Conservation (phyloP, 2,888 invertebrate genomes). For the Nymphalis c-album region DNA sequence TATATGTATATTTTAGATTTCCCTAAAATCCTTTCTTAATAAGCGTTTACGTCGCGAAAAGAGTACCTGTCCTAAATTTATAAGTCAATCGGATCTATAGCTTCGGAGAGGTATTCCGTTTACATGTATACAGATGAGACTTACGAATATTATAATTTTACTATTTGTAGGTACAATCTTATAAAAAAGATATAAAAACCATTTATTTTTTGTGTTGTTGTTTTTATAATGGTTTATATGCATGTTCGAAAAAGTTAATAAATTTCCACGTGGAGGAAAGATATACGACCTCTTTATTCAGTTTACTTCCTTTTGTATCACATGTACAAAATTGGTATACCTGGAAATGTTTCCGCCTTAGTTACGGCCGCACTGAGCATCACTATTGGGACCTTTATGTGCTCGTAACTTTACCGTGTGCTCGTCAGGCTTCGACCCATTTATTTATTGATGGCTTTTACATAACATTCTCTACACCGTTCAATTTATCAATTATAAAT, state of each 20-base stretch:
- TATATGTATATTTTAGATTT: too few relatives aligned
- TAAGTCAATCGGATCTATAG: too few relatives aligned
- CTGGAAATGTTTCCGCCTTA: conserved; percentile 14
- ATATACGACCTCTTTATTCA: neutral
- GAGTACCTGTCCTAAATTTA: too few relatives aligned
- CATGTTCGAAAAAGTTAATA: neutral
- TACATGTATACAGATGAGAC: too few relatives aligned
- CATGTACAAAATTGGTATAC: conserved; percentile 15
- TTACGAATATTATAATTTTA: too few relatives aligned
- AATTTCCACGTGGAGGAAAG: neutral
- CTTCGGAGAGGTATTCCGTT: too few relatives aligned
- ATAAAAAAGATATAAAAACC: too few relatives aligned
- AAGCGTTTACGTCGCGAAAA: too few relatives aligned
- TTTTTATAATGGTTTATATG: too few relatives aligned
- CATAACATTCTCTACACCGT: neutral
- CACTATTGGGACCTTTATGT: conserved; percentile 19
- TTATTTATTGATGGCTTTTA: conserved; percentile 3
- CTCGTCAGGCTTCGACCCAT: conserved; percentile 9
- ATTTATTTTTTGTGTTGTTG: too few relatives aligned
- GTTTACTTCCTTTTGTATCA: conserved; percentile 3
- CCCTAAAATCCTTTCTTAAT: too few relatives aligned
- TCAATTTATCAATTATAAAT: neutral
- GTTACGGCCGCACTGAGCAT: conserved; percentile 15
- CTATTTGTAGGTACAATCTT: too few relatives aligned
- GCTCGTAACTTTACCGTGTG: conserved; percentile 17